Base-by-base conservation (phyloP, 1,140 invertebrate species). In the Pogonus chalceus region DNA sequence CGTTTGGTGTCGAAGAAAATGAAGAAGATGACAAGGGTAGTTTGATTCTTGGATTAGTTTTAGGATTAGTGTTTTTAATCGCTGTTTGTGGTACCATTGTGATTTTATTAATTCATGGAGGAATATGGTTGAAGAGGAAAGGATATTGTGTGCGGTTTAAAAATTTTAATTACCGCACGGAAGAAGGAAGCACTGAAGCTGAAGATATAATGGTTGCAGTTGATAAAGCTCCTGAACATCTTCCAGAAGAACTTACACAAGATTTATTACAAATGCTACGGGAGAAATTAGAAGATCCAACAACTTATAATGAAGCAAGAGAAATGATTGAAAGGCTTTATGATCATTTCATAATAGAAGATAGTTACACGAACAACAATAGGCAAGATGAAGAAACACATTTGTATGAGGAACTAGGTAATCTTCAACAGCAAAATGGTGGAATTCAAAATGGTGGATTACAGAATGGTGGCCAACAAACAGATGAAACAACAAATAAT, bases 301-400 rank as follows among this genome's bases (percentile, higher is more conserved):
- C 83, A 39, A 82, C 83, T 52, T 85, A 85, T 58, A 78, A 80
- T 37, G 81, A 87, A 61, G 85, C 85, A 1, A 74, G 82, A 20
- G 83, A 86, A 67, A 85, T 85, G 74, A 88, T 88, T 49, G 85
- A 88, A 61, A 81, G 85, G 56, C 68, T 88, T 1, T 88, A 88
- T 59, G 85, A 87, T 65, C 72, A 85, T 21, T 87, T 87, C 46
- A 85, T 87, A 61, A 79, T 85, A 1, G 81, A 85, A 62, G 83
- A 86, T 56, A 83, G 73, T 35, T 82, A 80, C 58, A 83, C 82
- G 58, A 77, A 77, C 23, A 81, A 82, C 57, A 77, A 78, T 53
- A 60, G 60, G 20, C 65, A 73, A 48, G 71, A 73, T 20, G 71
- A 72, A 4, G 77, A 81, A 35, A 81, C 82, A 37, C 81, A 84